phyloP scores from a whole-genome alignment of 1,140 invertebrate species.

The Ladona fulva region DNA sequence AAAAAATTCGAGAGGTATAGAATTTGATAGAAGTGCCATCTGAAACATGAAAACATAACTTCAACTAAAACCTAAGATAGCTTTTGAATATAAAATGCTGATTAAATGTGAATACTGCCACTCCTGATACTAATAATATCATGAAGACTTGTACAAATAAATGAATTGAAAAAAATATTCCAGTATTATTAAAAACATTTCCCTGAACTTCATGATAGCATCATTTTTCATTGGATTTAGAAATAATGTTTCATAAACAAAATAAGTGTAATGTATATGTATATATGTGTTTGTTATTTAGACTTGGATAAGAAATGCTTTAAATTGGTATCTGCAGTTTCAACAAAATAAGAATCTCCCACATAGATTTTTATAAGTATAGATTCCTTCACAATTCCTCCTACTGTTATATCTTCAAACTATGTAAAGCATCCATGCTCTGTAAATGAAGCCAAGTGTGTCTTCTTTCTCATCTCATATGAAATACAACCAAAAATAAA shows the following conservation, averaged over 20 bases:
- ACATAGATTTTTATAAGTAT: background rate
- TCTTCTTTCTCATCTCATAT: background rate
- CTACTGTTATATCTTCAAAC: background rate
- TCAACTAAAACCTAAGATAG: background rate
- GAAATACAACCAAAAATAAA: background rate
- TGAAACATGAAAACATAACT: background rate
- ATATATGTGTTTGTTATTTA: too few relatives aligned
- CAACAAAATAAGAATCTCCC: too few relatives aligned
- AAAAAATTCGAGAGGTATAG: background rate
- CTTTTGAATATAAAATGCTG: background rate
- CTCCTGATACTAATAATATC: background rate
- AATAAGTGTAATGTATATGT: background rate
- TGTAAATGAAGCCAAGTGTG: background rate
- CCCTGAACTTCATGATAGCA: background rate
- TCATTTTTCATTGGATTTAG: background rate
- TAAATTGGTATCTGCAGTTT: too few relatives aligned
- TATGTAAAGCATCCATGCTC: background rate
- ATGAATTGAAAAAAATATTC: background rate
- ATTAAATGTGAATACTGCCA: background rate
- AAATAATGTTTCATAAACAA: background rate
- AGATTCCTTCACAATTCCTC: background rate
- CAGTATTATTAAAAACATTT: background rate
- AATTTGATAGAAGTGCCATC: background rate
- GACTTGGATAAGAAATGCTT: too few relatives aligned
- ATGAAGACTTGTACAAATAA: background rate